Percentiles rank a stretch among this genome's conserved stretches.
Conservation (phyloP, 1,140 invertebrate genomes). For the Sycophaga agraensis region DNA sequence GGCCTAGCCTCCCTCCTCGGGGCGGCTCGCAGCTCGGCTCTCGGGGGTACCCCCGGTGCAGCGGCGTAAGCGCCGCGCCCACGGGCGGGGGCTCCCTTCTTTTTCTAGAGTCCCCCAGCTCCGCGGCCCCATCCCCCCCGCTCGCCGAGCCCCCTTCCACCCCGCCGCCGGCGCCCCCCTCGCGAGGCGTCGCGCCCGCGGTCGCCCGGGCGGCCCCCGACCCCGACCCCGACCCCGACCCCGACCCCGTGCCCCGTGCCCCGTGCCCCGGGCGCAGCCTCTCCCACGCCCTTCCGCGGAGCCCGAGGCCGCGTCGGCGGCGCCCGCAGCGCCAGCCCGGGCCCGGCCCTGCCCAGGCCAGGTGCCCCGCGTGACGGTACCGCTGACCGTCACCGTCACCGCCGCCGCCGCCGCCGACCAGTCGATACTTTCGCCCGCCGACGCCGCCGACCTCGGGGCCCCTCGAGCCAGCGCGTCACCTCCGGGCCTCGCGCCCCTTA, state of each 20-base stretch:
- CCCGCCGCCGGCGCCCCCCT: not conserved
- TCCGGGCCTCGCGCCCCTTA: not conserved
- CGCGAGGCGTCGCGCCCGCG: no score
- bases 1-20: conserved; percentile 24
- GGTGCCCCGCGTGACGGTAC: not conserved
- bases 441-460: not conserved
- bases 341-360: no score
- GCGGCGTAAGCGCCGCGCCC: not conserved
- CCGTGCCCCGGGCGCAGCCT: not conserved
- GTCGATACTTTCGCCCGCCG: no score
- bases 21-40: conserved; percentile 23
- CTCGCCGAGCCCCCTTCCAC: not conserved
- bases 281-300: not conserved
- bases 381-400: not conserved
- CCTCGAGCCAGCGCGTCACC: not conserved
- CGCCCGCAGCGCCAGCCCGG: not conserved
- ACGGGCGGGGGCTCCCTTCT: conserved; percentile 47
- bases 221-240: not conserved
- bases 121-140: conserved; percentile 19
- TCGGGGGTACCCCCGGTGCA: conserved; percentile 30
- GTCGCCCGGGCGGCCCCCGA: no score
- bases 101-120: conserved; percentile 46
- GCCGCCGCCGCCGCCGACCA: no score
- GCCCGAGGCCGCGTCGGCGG: not conserved
- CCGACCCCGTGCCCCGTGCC: no score